Conservation (phyloP, 2,797 vertebrate genomes). For the Malurus splendens region DNA sequence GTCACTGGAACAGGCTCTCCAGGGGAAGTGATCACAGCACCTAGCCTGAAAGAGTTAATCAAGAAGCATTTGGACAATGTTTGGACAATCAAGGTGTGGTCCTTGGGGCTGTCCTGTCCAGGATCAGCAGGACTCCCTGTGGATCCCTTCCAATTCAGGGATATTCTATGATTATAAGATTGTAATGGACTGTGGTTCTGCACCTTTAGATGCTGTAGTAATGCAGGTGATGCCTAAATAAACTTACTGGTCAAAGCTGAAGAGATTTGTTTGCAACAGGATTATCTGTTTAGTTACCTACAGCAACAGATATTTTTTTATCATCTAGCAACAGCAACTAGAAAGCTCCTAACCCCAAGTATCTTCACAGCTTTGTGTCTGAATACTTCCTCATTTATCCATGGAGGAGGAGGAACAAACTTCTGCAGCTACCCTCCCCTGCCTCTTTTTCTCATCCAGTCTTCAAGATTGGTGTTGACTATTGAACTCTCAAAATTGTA, state of each 20-base stretch:
- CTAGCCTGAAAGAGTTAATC: background rate
- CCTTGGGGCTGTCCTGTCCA: background rate
- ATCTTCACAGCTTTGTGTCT: background rate
- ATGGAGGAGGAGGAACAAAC: background rate
- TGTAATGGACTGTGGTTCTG: background rate
- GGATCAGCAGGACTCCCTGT: background rate
- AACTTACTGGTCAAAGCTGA: background rate
- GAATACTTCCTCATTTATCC: background rate
- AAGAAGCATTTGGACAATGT: background rate
- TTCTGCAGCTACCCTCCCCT: background rate
- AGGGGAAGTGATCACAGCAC: background rate
- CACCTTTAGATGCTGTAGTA: background rate
- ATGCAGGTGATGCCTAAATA: background rate
- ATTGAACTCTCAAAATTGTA: background rate
- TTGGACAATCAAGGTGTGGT: background rate
- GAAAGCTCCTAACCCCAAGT: background rate
- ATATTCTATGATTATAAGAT: background rate
- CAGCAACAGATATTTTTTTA: background rate
- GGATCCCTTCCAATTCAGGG: background rate
- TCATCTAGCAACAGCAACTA: background rate
- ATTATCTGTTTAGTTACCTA: background rate
- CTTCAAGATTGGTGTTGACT: background rate
- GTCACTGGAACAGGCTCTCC: background rate
- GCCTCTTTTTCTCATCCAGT: background rate
- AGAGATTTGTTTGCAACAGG: background rate